phyloP scores from a whole-genome alignment of 2,113 vertebrate genomes.

The Otis tarda region DNA sequence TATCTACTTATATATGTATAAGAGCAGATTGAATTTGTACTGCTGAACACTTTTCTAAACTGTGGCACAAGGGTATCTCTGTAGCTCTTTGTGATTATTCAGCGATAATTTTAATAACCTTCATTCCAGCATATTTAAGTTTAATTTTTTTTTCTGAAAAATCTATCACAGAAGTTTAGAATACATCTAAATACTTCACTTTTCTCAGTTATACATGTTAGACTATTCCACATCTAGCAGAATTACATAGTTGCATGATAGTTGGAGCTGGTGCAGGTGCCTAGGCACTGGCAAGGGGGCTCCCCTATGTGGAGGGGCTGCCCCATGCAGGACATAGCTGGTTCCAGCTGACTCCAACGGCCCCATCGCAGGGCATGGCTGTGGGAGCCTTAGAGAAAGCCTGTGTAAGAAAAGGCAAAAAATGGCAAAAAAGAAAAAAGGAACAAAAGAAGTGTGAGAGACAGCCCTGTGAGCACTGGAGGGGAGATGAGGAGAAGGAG shows the following conservation, averaged over 20 bases:
- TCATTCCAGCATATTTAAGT: not conserved
- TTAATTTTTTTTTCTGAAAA: not conserved
- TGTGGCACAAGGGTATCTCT: not conserved
- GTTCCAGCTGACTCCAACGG: no score
- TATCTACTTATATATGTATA: not conserved
- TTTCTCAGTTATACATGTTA: not conserved
- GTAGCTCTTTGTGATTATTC: not conserved
- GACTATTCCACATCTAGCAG: not conserved
- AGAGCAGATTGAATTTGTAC: not conserved
- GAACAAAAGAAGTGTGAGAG: not conserved
- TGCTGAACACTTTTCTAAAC: not conserved
- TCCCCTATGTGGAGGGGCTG: not conserved
- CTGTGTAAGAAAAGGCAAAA: not conserved
- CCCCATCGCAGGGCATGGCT: not conserved
- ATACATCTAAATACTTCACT: not conserved
- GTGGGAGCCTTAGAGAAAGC: fast-evolving
- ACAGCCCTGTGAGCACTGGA: fast-evolving
- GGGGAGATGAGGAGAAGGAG: no score
- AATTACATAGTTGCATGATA: not conserved
- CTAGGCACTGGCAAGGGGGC: fast-evolving
- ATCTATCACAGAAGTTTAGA: not conserved
- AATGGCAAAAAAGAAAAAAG: fast-evolving
- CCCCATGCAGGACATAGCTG: not conserved
- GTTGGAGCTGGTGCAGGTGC: fast-evolving
- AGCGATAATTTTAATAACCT: not conserved